phyloP scores from a whole-genome alignment of 2,888 invertebrate species.

The Fragum fragum region DNA sequence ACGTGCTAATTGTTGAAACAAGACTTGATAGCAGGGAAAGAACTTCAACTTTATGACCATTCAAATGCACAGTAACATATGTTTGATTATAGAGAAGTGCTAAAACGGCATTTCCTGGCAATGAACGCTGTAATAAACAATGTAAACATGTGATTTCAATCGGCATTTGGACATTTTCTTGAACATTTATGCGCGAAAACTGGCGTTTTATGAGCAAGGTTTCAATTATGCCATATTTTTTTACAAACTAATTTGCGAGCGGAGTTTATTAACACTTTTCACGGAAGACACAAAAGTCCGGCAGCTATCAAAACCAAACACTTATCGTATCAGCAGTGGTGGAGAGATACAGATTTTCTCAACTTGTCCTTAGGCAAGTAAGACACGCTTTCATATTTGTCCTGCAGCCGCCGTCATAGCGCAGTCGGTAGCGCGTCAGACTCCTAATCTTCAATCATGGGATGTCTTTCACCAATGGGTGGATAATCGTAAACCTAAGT shows the following conservation, averaged over 20 bases:
- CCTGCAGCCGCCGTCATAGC: no score
- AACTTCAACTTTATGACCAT: not conserved
- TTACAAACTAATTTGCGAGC: not conserved
- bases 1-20: conserved; percentile 3
- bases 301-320: no score
- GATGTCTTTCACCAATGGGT: no score
- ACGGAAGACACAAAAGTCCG: no score
- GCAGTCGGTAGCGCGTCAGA: no score
- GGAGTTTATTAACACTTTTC: not conserved
- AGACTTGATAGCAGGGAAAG: not conserved
- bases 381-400: no score
- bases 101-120: conserved; percentile 2
- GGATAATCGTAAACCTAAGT: no score
- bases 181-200: not conserved
- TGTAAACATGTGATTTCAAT: not conserved
- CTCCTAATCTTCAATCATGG: no score
- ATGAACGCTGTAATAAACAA: not conserved
- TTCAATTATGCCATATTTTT: conserved; percentile 1
- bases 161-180: not conserved
- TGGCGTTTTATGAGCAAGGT: not conserved
- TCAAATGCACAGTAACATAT: not conserved
- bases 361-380: no score
- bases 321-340: no score
- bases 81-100: not conserved
- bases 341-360: no score